These are phyloP conservation scores for Cardiocondyla obscurior DNA, from an alignment of 1,140 invertebrate genomes.

Conservation along the genomic window DNA sequence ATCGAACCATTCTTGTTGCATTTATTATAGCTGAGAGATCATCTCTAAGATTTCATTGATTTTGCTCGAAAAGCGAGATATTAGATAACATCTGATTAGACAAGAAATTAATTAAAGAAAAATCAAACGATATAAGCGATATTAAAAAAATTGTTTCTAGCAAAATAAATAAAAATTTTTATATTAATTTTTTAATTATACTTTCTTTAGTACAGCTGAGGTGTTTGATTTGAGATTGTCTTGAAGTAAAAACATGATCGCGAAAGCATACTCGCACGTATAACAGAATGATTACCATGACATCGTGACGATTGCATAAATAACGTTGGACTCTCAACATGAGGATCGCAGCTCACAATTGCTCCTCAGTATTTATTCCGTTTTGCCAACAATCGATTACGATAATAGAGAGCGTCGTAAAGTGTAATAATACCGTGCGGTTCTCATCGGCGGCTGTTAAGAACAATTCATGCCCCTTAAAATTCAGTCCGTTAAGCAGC, in stretches of 20 bases:
- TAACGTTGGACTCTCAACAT: slow-evolving; percentile 4
- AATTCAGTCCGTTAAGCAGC: not conserved
- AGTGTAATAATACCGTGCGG: slow-evolving; percentile 14
- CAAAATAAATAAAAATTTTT: slow-evolving; percentile 29
- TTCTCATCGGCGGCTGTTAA: slow-evolving; percentile 11
- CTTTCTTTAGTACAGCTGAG: too few species aligned
- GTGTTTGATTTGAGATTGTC: not conserved
- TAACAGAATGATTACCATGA: slow-evolving; percentile 17
- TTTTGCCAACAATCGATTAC: slow-evolving; percentile 40
- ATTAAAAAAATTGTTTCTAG: not conserved
- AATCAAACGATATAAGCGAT: not conserved
- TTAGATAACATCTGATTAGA: not conserved
- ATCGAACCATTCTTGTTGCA: slow-evolving; percentile 49
- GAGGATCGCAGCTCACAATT: slow-evolving; percentile 15
- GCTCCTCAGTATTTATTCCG: slow-evolving; percentile 12
- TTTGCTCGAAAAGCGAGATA: not conserved
- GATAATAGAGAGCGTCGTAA: slow-evolving; percentile 24
- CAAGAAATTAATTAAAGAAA: not conserved
- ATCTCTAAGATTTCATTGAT: not conserved
- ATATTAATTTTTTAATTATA: too few species aligned
- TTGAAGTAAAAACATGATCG: slow-evolving; percentile 6
- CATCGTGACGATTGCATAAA: slow-evolving; percentile 14
- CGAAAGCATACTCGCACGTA: not conserved
- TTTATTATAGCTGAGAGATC: slow-evolving; percentile 19
- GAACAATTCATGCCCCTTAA: slow-evolving; percentile 5